Evolutionary conservation across 2,888 invertebrate species (phyloP), one percentile per base, ranked within the genome.

Genomic region (Gastracanthus pulcherrimus): DNA sequence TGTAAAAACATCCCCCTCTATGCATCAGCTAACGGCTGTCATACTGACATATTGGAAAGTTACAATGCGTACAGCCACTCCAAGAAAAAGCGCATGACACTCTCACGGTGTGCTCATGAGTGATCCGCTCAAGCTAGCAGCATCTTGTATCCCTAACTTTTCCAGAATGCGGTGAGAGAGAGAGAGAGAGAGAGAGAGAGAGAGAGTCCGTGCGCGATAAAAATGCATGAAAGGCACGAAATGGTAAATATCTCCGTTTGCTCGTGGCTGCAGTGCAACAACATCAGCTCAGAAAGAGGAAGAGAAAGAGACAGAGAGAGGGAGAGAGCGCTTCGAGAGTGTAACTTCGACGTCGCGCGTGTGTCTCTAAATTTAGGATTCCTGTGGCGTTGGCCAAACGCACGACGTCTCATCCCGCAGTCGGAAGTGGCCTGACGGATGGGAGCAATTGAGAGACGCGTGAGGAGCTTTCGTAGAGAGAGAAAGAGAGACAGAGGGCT

Each of bases 341-440:
- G 67, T 16, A 3, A 7, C 13, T 31, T 0, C 9, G 48, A 31
- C 31, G 31, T 7, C 41, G 34, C 11, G 45, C 34, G 60, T 19
- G 76, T 11, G n/a, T 34, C 62, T 69, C 80, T 69, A 80, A 80
- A 80, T 75, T 80, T 75, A 80, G 80, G 41, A 80, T 80, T 75
- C 62, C 23, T 23, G 31, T 23, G 31, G 41, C 72, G 71, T 78
- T 60, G 60, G 69, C 67, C 60, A 23, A 58, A 23, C 29, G 26
- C 45, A 55, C 75, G 62, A 69, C 81, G 81, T 81, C 80, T 83
- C 83, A 82, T 84, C 82, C 67, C 69, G 60, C 45, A 62, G 80
- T 85, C 85, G 85, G 84, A 86, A 84, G 83, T 84, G 80, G 82
- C 84, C 82, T 86, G 86, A 86, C 84, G 85, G 82, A 86, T 86